phyloP scores from a whole-genome alignment of 2,113 vertebrate genomes.

The Nanger granti region DNA sequence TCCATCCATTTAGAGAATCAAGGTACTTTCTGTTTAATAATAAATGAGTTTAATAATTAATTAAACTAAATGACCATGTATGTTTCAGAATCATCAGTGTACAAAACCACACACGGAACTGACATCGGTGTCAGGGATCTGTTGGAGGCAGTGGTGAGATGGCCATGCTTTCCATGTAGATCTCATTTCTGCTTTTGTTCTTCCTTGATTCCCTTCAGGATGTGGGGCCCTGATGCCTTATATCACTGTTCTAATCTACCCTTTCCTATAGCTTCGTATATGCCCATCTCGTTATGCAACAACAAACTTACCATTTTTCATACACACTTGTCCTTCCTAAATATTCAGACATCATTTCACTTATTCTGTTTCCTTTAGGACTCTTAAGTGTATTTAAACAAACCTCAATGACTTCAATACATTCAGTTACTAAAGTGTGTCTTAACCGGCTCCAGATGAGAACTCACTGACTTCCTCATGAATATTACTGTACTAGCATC shows the following conservation, averaged over 20 bases:
- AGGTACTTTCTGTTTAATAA: background rate
- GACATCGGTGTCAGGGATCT: background rate
- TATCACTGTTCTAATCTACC: background rate
- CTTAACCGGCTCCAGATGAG: slow-evolving; percentile 41
- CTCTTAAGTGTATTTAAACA: slow-evolving; percentile 35
- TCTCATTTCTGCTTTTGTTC: background rate
- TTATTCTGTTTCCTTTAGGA: background rate
- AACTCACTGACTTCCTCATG: slow-evolving; percentile 18
- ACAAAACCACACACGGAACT: background rate
- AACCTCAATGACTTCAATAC: slow-evolving; percentile 18
- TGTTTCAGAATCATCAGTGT: background rate
- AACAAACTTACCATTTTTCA: background rate
- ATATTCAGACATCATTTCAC: background rate
- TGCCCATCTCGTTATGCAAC: background rate
- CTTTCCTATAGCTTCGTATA: background rate
- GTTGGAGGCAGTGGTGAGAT: background rate
- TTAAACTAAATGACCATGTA: background rate
- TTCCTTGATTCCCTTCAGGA: background rate
- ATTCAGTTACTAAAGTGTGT: slow-evolving; percentile 16
- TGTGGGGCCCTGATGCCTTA: background rate
- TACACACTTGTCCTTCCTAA: background rate
- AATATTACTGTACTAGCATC: background rate
- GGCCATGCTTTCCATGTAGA: background rate
- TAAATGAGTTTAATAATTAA: background rate
- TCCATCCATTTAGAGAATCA: background rate